Evolutionary conservation across 2,888 invertebrate genomes (phyloP).

Genomic region (Julus scandinavius): DNA sequence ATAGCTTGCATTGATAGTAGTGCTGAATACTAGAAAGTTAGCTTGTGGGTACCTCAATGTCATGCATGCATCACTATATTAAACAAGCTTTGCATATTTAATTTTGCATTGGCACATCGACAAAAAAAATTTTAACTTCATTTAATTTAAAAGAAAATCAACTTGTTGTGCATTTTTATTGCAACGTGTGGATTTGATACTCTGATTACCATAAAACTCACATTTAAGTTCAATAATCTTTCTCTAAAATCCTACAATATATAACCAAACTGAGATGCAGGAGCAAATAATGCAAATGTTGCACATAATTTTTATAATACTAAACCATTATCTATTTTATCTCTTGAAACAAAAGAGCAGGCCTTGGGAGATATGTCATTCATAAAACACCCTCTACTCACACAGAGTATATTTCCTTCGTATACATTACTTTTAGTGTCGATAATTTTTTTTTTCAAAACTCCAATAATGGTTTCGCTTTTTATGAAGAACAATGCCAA

Average conservation of each 20-base stretch:
- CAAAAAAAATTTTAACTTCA: too few relatives aligned
- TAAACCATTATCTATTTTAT: constrained; percentile 40
- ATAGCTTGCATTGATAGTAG: too few relatives aligned
- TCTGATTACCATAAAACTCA: not conserved
- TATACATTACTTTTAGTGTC: constrained; percentile 1
- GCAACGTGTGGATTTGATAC: not conserved
- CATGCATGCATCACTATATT: too few relatives aligned
- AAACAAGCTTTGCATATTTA: too few relatives aligned
- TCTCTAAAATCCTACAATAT: not conserved
- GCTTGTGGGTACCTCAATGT: too few relatives aligned
- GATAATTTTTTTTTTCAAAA: constrained; percentile 33
- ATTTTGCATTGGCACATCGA: too few relatives aligned
- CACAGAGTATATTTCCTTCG: constrained; percentile 1
- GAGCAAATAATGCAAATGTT: not conserved
- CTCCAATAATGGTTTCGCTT: constrained; percentile 6
- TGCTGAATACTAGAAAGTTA: too few relatives aligned
- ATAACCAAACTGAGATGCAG: not conserved
- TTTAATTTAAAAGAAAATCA: not conserved
- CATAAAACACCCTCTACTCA: constrained; percentile 31
- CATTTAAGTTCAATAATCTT: not conserved
- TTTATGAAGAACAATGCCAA: not conserved
- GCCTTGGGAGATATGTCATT: constrained; percentile 37
- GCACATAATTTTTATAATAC: constrained; percentile 1
- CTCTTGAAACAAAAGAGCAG: constrained; percentile 8
- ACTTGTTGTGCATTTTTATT: not conserved